Evolutionary conservation across 2,113 vertebrate species (phyloP), one percentile per base, ranked within the genome.

Genomic region (Paramisgurnus dabryanus): DNA sequence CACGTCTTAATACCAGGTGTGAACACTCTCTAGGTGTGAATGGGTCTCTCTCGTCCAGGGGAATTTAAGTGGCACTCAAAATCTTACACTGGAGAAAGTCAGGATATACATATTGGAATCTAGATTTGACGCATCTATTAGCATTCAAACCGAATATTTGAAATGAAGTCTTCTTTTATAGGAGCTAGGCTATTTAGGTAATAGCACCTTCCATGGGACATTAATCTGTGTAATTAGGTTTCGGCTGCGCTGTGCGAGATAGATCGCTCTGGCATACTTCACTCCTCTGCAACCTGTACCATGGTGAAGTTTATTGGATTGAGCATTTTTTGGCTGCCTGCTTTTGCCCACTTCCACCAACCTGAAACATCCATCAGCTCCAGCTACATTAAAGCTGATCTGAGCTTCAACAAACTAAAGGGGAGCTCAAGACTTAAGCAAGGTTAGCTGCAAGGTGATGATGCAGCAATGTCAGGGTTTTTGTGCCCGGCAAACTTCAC

Each of bases 191-290:
- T 86, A 89, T 90, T 87, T 89, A 86, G 84, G 67, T 89, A 90
- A 89, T 89, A 81, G 86, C 84, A 85, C 89, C 83, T 83, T 91
- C 68, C 88, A 88, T 82, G 83, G 87, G 86, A 90, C 88, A 92
- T 92, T 92, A 91, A 91, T 91, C 88, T 87, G 85, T 84, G 83
- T 92, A 90, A 92, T 92, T 90, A 90, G 83, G 81, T 89, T 87
- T 83, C 80, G 84, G 82, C 78, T 79, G 58, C 70, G 76, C 83
- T 85, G n/a, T 75, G 67, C 74, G 39, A 81, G 83, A 85, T 82
- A 81, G 68, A 75, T 84, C 61, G 49, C 40, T 55, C n/a, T 67
- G 18, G 60, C 61, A 80, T 73, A 78, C 67, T 71, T 78, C 73
- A 73, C 58, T 67, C 61, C 68, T 12, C 34, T 57, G 45, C 40